Evolutionary conservation across 2,888 invertebrate genomes (phyloP).

Genomic region (Cecidostiba fungosa): DNA sequence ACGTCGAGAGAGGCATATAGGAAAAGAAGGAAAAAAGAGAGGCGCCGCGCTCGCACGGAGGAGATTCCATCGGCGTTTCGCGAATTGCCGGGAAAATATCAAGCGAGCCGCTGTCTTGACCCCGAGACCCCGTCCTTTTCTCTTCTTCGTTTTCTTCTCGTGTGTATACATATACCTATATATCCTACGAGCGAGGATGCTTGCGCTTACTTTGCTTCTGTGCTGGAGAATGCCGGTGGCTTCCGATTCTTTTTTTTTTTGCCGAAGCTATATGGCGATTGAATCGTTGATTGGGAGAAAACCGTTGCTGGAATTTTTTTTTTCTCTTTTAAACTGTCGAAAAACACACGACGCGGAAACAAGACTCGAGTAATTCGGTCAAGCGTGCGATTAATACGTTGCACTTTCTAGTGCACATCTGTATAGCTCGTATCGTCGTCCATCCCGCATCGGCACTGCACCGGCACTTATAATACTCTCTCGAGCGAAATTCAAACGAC

Average conservation of each 20-base stretch:
- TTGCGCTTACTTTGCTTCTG: background rate
- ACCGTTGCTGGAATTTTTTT: background rate
- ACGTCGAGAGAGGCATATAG: background rate
- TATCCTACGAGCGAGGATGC: background rate
- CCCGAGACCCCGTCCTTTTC: slow-evolving; percentile 14
- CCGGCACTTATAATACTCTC: background rate
- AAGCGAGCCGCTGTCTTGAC: slow-evolving; percentile 22
- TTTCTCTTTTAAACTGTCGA: background rate
- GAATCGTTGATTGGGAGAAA: slow-evolving; percentile 6
- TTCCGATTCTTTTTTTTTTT: background rate
- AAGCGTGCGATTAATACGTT: background rate
- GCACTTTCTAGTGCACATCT: slow-evolving; percentile 7
- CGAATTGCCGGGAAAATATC: slow-evolving; percentile 49
- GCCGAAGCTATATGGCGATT: background rate
- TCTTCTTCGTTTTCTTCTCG: background rate
- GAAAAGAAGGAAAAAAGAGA: background rate
- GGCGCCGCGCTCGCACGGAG: background rate
- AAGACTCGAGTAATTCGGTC: background rate
- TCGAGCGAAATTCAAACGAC: slow-evolving; percentile 48
- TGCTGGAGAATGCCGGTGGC: background rate
- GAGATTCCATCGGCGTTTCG: slow-evolving; percentile 51
- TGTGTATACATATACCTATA: background rate
- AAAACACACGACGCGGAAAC: background rate
- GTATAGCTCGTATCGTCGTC: background rate
- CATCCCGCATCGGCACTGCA: slow-evolving; percentile 10